Percentiles rank a stretch among this genome's conserved stretches.
These are phyloP conservation scores for Peromyscus polionotus DNA, from an alignment of 2,113 vertebrate species.

Conservation along the genomic window DNA sequence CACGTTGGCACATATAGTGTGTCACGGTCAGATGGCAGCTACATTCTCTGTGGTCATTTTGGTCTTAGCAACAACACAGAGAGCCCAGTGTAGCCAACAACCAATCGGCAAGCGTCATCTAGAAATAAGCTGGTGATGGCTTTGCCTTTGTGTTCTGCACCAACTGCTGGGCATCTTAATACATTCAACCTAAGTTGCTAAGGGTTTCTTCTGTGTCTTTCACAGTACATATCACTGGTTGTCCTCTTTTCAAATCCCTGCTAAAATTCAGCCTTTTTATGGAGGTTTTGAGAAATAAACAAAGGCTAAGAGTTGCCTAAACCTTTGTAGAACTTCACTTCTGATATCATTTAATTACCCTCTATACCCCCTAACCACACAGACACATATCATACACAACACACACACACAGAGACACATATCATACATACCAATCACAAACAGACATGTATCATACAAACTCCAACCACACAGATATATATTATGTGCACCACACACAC, in stretches of 20 bases:
- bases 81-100: background rate
- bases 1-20: background rate
- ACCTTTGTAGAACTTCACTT: background rate
- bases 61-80: background rate
- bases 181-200: background rate
- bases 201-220: background rate
- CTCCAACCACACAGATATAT: background rate
- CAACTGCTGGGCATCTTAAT: background rate
- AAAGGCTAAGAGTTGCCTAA: background rate
- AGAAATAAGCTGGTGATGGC: background rate
- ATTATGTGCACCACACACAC: background rate
- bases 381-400: background rate
- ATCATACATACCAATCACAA: background rate
- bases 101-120: background rate
- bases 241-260: background rate
- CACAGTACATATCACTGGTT: background rate
- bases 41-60: background rate
- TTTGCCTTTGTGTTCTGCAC: background rate
- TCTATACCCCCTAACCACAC: background rate
- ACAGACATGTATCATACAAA: background rate
- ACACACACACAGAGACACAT: background rate
- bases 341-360: background rate
- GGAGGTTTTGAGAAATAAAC: conserved; percentile 16
- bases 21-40: background rate
- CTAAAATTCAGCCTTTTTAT: background rate